phyloP scores from a whole-genome alignment of 2,113 vertebrate species.

The Nothoprocta pentlandii region DNA sequence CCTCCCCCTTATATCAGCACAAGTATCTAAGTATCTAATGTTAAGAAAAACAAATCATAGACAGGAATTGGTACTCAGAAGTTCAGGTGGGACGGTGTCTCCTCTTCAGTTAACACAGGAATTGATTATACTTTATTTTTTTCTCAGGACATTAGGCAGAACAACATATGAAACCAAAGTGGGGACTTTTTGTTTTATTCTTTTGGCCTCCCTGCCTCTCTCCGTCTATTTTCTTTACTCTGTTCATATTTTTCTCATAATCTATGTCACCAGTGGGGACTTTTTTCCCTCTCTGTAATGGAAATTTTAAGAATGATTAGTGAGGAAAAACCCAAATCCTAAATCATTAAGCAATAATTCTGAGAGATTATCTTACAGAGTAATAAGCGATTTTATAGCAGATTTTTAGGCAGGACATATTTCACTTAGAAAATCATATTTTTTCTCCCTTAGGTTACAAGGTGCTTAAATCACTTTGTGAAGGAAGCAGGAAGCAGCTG shows the following conservation, averaged over 20 bases:
- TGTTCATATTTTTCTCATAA: constrained; percentile 29
- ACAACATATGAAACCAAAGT: neutral
- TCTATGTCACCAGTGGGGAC: constrained; percentile 23
- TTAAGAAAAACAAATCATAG: neutral
- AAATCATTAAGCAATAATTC: constrained; percentile 70
- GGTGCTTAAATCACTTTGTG: constrained; percentile 75
- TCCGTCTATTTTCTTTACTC: neutral
- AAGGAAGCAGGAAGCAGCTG: constrained; percentile 81
- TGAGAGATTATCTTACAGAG: constrained; percentile 60
- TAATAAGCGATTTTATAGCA: constrained; percentile 64
- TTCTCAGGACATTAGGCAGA: neutral
- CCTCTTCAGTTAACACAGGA: neutral
- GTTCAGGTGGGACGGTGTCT: neutral
- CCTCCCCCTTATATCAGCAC: neutral
- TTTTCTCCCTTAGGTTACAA: constrained; percentile 65
- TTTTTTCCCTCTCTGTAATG: constrained; percentile 28
- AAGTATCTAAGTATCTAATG: neutral
- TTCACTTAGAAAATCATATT: constrained; percentile 62
- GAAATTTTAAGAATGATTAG: constrained; percentile 54
- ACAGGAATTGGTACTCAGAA: neutral
- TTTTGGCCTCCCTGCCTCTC: neutral
- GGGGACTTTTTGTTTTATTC: neutral
- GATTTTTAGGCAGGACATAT: constrained; percentile 67
- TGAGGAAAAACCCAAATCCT: constrained; percentile 48
- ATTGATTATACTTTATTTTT: neutral